Conservation (phyloP, 2,888 invertebrate genomes). For the Callinectes sapidus region DNA sequence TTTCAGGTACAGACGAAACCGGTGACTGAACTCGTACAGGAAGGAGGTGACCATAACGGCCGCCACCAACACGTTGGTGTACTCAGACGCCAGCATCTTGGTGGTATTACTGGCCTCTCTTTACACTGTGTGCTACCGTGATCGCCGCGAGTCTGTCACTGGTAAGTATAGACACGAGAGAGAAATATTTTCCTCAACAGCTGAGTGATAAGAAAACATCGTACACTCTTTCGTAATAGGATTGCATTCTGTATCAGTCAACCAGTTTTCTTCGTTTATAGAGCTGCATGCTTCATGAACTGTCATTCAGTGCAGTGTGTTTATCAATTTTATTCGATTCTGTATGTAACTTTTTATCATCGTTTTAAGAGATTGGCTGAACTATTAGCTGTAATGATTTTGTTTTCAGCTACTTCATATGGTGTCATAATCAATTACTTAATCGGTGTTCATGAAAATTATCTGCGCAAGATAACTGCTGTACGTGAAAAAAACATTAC, state of each 20-base stretch:
- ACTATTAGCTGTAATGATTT: neutral
- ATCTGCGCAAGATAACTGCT: neutral
- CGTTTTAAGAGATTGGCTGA: neutral
- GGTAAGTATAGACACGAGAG: conserved; percentile 22
- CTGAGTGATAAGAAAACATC: neutral
- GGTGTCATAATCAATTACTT: neutral
- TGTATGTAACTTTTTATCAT: neutral
- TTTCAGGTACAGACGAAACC: conserved; percentile 70
- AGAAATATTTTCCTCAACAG: neutral
- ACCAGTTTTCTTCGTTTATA: neutral
- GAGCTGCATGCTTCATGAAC: neutral
- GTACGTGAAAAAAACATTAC: neutral
- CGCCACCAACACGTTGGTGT: conserved; percentile 60
- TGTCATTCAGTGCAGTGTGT: neutral
- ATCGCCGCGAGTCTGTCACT: neutral
- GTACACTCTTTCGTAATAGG: neutral
- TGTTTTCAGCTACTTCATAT: neutral
- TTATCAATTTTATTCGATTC: conserved; percentile 25
- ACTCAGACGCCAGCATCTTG: conserved; percentile 70
- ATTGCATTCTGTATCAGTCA: neutral
- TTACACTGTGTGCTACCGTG: neutral
- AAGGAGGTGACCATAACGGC: conserved; percentile 67
- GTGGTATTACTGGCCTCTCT: neutral
- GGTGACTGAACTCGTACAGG: conserved; percentile 69
- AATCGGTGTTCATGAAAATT: neutral